Base-by-base conservation (phyloP, 2,797 vertebrate species). In the Coracias cyanogaster region DNA sequence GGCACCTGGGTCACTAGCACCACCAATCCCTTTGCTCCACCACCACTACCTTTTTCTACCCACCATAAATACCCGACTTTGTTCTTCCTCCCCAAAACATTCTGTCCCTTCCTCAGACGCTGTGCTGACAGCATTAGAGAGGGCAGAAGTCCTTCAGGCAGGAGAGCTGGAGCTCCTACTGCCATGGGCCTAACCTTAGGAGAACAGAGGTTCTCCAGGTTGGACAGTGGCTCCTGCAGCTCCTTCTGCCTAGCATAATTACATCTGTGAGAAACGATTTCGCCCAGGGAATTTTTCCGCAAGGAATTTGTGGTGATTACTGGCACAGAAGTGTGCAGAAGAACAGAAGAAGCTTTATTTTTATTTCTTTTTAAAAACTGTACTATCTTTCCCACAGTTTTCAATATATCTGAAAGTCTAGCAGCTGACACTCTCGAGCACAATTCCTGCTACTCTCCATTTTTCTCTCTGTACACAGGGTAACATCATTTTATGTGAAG, bases 31-130 rank as follows among this genome's bases (percentile, higher is more conserved):
- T 86, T 15, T 35, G 52, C 48, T 74, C 31, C 17, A 55, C 33
- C 21, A 64, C 8, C 19, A 6, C 35, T 25, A 39, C 33, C 6
- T 37, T 48, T 19, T 29, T 5, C 29, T 39, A 5, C 29, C 31
- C 55, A 13, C 55, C 33, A 9, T 18, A 24, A 39, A n/a, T 4
- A 24, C 16, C 13, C 3, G 14, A 7, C 4, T 6, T 37, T 9
- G 21, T 24, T 9, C 17, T 25, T 48, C 21, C 16, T 51, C 8
- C 15, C 4, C 5, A 37, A 37, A 37, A 37, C 61, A 13, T 24
- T 46, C 54, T 25, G 19, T n/a, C 22, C 13, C 3, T 15, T 57
- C 0, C 15, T 3, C 9, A 22, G 25, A 31, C 0, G 3, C 48
- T 39, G 61, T 15, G 49, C 41, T 88, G 10, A 35, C 11, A 39